Base-by-base conservation (phyloP, 2,797 vertebrate species). In the Microctenopoma stevenorrisi region DNA sequence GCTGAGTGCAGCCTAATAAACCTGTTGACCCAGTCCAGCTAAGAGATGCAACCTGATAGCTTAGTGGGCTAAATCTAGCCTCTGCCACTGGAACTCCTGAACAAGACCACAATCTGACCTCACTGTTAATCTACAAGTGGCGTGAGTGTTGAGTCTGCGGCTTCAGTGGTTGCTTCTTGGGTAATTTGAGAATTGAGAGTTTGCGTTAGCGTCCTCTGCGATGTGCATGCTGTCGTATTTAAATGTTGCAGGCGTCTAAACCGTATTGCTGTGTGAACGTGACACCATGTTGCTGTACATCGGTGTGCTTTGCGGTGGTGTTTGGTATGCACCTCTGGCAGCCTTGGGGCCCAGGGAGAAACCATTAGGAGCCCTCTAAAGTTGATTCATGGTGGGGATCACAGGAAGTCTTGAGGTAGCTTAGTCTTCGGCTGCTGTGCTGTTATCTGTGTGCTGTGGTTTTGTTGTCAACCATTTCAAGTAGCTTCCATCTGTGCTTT, bases 341-440 rank as follows among this genome's bases (percentile, higher is more conserved):
- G 85, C 83, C 83, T 18, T 53, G 61, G 81, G 86, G 81, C 87
- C 84, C 82, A 68, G 83, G 81, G 85, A 89, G 84, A 89, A 87
- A 88, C 83, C 85, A 89, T 93, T 91, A 91, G 80, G 83, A 86
- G 74, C 74, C 65, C 86, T 89, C 81, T 92, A 82, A 89, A 89
- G 79, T 83, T 92, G 92, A 93, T 91, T 91, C 90, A 93, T 93
- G 87, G 84, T 68, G 63, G 75, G 67, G 83, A 87, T 91, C 85
- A 85, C 79, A 88, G 85, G 74, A 87, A 82, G 80, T 88, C 79
- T 88, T 73, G 78, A 86, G 82, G 83, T 84, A 66, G 85, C 85
- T 78, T 72, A 48, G 59, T 86, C 74, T 85, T 72, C 86, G 82
- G 87, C 82, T 82, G 78, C 79, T 49, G 63, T 10, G 56, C 68